These are phyloP conservation scores for Herpailurus yagouaroundi DNA, from an alignment of 2,113 vertebrate species.

Conservation along the genomic window DNA sequence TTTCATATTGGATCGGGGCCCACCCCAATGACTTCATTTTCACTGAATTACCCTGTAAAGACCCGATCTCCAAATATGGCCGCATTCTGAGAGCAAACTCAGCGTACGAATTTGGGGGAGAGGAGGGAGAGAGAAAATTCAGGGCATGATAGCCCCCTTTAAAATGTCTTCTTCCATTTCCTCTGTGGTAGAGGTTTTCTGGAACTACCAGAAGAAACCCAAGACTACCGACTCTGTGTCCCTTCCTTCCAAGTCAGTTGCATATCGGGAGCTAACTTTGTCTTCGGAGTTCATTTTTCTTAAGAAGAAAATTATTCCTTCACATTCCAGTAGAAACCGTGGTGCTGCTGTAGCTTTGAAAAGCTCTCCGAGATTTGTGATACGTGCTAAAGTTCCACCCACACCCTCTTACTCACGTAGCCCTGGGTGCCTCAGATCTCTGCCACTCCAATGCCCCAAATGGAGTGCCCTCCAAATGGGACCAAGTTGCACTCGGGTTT, in stretches of 20 bases:
- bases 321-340: neutral
- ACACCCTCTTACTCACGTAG: neutral
- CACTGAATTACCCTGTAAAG: neutral
- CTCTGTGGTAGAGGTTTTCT: neutral
- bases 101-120: neutral
- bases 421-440: neutral
- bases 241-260: neutral
- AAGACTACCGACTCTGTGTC: neutral
- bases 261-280: neutral
- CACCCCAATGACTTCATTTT: neutral
- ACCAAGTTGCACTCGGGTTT: slow-evolving; percentile 55
- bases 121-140: neutral
- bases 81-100: neutral
- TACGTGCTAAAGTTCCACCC: neutral
- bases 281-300: neutral
- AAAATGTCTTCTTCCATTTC: neutral
- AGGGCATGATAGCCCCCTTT: neutral
- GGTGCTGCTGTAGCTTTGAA: neutral
- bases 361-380: neutral
- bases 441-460: neutral
- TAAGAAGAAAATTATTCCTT: neutral
- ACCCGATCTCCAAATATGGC: neutral
- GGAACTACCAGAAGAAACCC: neutral
- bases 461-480: slow-evolving; percentile 18
- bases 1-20: neutral